Evolutionary conservation across 1,140 invertebrate genomes (phyloP), one percentile per base, ranked within the genome.

Genomic region (Oscheius sp.): DNA sequence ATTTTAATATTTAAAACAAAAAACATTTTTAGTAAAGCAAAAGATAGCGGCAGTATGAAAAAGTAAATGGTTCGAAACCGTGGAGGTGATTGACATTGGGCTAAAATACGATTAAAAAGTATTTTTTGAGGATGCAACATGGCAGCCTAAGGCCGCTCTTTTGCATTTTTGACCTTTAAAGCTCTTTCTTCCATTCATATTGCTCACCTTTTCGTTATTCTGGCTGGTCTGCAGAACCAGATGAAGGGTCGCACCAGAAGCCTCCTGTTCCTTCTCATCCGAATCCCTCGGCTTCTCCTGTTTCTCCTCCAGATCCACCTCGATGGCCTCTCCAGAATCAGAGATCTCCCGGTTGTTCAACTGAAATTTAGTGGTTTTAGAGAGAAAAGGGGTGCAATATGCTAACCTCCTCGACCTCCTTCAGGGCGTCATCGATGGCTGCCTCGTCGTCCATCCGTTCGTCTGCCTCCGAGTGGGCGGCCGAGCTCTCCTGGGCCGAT

Each of bases 401-500:
- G 18, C 42, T 15, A 45, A 59, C 55, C 23, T 63, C 10, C 35
- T 63, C 61, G 26, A 38, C 61, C 31, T 63, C 61, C 31, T 63
- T 63, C 4, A 63, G 32, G 1, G 32, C 61, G 20, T 34, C 61
- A 34, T 63, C 61, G 29, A 63, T 63, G 10, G 61, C 61, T 32
- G 61, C 61, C 61, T 63, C 61, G 15, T 63, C 61, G 31, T 63
- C 61, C 61, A 63, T 4, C 10, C 10, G 55, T 23, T 31, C 55
- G 15, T 63, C 61, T 10, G 31, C 15, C 31, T 42, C n/a, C n/a
- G n/a, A n/a, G n/a, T n/a, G n/a, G n/a, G n/a, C n/a, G n/a, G n/a
- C n/a, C n/a, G n/a, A n/a, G n/a, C n/a, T 34, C 26, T 63, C 61
- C 26, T 42, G 10, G 31, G 31, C 28, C 23, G 23, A 7, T 4